Conservation (phyloP, 2,888 invertebrate species). For the Dryobota labecula region DNA sequence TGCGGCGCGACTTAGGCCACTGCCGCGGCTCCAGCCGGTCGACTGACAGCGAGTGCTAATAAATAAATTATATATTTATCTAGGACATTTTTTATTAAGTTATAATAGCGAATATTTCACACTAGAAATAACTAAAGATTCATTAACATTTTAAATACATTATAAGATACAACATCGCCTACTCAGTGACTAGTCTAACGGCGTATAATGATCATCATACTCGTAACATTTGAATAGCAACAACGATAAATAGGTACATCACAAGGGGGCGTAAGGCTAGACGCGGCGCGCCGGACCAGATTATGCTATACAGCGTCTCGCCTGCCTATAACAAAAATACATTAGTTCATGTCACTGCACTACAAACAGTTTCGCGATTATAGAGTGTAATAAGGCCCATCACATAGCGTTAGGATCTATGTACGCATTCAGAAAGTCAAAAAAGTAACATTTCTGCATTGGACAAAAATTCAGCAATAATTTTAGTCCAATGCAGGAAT, state of each 20-base stretch:
- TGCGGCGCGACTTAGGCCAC: conserved; percentile 59
- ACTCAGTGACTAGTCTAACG: conserved; percentile 90
- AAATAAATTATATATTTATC: conserved; percentile 85
- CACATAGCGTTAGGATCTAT: not conserved
- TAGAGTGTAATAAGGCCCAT: not conserved
- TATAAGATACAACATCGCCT: conserved; percentile 88
- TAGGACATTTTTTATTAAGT: conserved; percentile 81
- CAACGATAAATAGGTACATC: conserved; percentile 85
- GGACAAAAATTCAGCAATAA: too few species aligned
- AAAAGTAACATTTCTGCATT: too few species aligned
- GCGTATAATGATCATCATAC: conserved; percentile 82
- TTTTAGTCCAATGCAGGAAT: too few species aligned
- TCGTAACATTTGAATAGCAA: conserved; percentile 85
- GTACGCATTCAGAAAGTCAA: too few species aligned
- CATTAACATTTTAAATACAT: conserved; percentile 86
- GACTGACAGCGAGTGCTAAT: conserved; percentile 80
- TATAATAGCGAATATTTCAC: conserved; percentile 86
- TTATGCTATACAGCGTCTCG: conserved; percentile 63
- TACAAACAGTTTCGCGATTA: too few species aligned
- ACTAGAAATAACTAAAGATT: conserved; percentile 89
- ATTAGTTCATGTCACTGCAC: conserved; percentile 3
- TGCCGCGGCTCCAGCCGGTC: conserved; percentile 50
- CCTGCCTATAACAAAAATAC: conserved; percentile 62
- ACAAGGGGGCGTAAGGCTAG: conserved; percentile 76
- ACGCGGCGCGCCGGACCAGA: conserved; percentile 63